Conservation (phyloP, 2,113 vertebrate genomes). For the Myotis davidii region DNA sequence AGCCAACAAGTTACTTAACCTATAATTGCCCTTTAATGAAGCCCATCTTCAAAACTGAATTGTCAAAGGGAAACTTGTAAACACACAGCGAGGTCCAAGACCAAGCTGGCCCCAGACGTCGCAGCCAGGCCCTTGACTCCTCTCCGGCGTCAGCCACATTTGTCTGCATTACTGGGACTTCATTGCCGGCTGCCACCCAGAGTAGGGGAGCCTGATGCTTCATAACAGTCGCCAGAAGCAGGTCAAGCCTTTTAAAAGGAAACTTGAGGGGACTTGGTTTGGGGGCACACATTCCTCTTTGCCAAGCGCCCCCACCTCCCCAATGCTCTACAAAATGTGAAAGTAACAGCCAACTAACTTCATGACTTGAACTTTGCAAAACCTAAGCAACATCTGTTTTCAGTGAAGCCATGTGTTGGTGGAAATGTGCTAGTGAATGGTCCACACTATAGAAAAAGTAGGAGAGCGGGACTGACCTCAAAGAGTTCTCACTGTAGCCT, state of each 20-base stretch:
- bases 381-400: accelerated
- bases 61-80: conserved; percentile 72
- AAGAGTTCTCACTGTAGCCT: background rate
- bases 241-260: background rate
- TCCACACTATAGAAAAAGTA: accelerated
- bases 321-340: accelerated
- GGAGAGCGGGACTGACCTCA: background rate
- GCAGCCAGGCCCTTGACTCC: conserved; percentile 55
- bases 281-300: background rate
- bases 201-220: background rate
- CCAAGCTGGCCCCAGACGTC: background rate
- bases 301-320: background rate
- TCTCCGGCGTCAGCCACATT: conserved; percentile 55
- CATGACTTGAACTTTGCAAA: background rate
- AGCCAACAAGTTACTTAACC: conserved; percentile 84
- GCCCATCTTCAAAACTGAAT: conserved; percentile 74
- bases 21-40: conserved; percentile 81
- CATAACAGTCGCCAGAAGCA: accelerated
- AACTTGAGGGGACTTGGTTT: background rate
- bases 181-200: background rate
- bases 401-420: accelerated
- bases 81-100: background rate
- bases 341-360: background rate
- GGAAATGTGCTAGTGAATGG: background rate
- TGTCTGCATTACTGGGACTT: background rate